Percentiles rank a stretch among this genome's conserved stretches.
Conservation (phyloP, 2,888 invertebrate genomes). For the Brachyptera putata region DNA sequence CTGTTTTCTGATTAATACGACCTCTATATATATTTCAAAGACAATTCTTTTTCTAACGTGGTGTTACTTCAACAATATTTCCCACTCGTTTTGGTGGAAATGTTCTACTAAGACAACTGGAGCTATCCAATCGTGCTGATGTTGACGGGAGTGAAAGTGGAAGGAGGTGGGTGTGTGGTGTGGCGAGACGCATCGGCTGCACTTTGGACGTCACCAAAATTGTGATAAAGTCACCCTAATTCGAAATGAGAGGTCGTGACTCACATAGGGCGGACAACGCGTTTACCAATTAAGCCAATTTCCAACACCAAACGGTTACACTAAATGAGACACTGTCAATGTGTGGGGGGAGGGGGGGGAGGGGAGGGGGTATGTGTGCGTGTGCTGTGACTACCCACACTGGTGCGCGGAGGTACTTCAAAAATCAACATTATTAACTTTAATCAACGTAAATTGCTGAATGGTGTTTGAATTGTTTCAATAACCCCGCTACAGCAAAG, state of each 20-base stretch:
- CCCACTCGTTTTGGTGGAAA: conserved; percentile 1
- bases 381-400: too few species aligned
- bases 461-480: too few species aligned
- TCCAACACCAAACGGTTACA: conserved; percentile 12
- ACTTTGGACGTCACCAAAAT: conserved; percentile 13
- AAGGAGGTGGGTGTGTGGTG: background rate
- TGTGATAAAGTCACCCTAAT: conserved; percentile 24
- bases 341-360: background rate
- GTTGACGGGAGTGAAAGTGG: background rate
- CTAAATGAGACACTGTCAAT: background rate
- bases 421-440: too few species aligned
- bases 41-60: background rate
- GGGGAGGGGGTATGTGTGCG: background rate
- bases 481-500: too few species aligned
- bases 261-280: conserved; percentile 10
- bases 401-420: too few species aligned
- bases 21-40: conserved; percentile 10
- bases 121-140: conserved; percentile 10
- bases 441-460: too few species aligned
- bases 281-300: conserved; percentile 25
- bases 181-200: too few species aligned
- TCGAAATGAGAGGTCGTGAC: conserved; percentile 24
- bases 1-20: conserved; percentile 5
- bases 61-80: background rate
- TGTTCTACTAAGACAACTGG: background rate